A percentile compares a stretch with the other conserved stretches of the same genome.
Evolutionary conservation across 1,140 invertebrate species (phyloP).

Genomic region (Ephestia elutella): DNA sequence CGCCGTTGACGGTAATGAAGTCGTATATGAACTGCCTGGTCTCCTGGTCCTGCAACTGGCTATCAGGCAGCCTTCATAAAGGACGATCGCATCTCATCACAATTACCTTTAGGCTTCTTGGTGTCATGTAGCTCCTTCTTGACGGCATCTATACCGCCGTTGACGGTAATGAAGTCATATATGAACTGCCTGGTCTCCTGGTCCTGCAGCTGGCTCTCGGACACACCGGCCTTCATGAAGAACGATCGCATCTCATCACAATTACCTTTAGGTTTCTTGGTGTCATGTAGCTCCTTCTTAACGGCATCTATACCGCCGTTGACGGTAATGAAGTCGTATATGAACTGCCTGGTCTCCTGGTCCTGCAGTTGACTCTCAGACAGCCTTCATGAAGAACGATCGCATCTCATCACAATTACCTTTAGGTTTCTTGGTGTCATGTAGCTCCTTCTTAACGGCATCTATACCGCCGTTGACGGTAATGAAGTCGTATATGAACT

Average conservation of each 20-base stretch:
- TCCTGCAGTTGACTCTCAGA: slow-evolving; percentile 83
- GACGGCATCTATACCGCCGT: slow-evolving; percentile 86
- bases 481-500: too few relatives aligned
- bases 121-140: slow-evolving; percentile 72
- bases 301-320: too few relatives aligned
- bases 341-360: slow-evolving; percentile 30
- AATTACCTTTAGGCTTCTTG: slow-evolving; percentile 31
- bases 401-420: slow-evolving; percentile 77
- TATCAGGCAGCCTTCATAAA: slow-evolving; percentile 87
- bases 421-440: slow-evolving; percentile 35
- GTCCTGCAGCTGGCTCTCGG: too few relatives aligned
- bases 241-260: too few relatives aligned
- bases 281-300: too few relatives aligned
- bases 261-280: too few relatives aligned
- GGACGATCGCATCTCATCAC: slow-evolving; percentile 82
- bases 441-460: slow-evolving; percentile 77
- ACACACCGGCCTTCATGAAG: too few relatives aligned
- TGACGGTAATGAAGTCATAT: too few relatives aligned
- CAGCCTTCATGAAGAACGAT: slow-evolving; percentile 86
- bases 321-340: too few relatives aligned
- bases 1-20: too few relatives aligned
- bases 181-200: slow-evolving; percentile 31
- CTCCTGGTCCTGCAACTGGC: slow-evolving; percentile 63
- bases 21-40: slow-evolving; percentile 22
- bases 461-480: slow-evolving; percentile 83